These are phyloP conservation scores for Drosophila ohnishii DNA, from an alignment of 1,140 invertebrate genomes.

Conservation along the genomic window DNA sequence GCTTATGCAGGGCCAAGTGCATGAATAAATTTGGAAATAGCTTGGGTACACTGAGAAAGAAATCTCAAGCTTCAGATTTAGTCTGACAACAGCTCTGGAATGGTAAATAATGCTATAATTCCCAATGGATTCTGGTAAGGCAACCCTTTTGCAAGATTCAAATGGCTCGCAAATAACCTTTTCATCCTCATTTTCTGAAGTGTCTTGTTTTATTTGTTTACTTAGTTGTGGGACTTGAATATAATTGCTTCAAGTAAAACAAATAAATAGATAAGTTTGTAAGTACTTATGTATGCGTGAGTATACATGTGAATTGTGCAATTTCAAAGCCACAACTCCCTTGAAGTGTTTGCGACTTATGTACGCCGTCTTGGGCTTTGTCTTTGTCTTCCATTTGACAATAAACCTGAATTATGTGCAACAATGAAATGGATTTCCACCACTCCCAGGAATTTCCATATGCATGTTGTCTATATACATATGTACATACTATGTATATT, in stretches of 20 bases:
- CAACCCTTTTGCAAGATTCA: background rate
- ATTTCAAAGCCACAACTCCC: slow-evolving; percentile 23
- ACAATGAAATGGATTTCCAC: slow-evolving; percentile 41
- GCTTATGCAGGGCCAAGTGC: slow-evolving; percentile 37
- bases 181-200: background rate
- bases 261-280: slow-evolving; percentile 13
- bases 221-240: background rate
- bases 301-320: slow-evolving; percentile 3
- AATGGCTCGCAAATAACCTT: background rate
- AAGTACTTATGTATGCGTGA: background rate
- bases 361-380: slow-evolving; percentile 26
- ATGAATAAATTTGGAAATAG: slow-evolving; percentile 29
- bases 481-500: slow-evolving; percentile 4
- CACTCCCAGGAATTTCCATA: slow-evolving; percentile 15
- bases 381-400: slow-evolving; percentile 62
- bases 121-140: background rate
- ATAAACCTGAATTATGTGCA: slow-evolving; percentile 73
- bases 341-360: slow-evolving; percentile 18
- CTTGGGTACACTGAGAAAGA: background rate
- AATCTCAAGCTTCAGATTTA: background rate
- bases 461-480: slow-evolving; percentile 6
- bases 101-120: background rate
- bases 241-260: slow-evolving; percentile 12
- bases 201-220: slow-evolving; percentile 1
- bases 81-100: background rate